Base-by-base conservation (phyloP, 1,140 invertebrate genomes). In the Metopolophium dirhodum region DNA sequence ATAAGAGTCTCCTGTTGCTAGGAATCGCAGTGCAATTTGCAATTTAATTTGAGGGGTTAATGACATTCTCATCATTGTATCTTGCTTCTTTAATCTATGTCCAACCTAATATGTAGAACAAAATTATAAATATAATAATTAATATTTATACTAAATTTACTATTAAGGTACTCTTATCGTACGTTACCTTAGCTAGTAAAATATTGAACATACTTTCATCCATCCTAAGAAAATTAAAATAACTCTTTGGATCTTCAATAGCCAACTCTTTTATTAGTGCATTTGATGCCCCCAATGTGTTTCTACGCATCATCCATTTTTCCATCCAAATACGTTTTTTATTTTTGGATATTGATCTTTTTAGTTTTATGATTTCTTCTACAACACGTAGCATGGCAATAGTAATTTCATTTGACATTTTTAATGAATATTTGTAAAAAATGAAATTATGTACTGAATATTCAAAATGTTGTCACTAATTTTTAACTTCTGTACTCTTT, bases 1-100 rank as follows among this genome's bases (percentile, higher is more conserved):
- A 89, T 20, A n/a, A 35, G 45, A 87, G 49, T 95, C 94, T 86
- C 94, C 94, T 47, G 93, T 95, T 93, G 94, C 94, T 82, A 95
- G 91, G 93, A 94, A 95, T 91, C 94, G 77, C 68, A 94, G 92
- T 77, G 94, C 94, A 51, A 94, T 93, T 92, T 94, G 94, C 37
- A 95, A 94, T 94, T 94, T 94, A 77, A 91, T 89, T 90, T 94
- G 90, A 87, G 82, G 26, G 41, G 94, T 57, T 20, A 94, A 93
- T 77, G 94, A 83, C 26, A 94, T 93, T 68, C 94, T 93, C 91
- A 94, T 94, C 35, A 94, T 94, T 49, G 94, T 95, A 89, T 95
- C 94, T 47, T 94, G 47, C 83, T 94, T 94, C 35, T 91, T 61
- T 57, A 94, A 94, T 37, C 77, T 82, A 45, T 94, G 83, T 49